Evolutionary conservation across 2,888 invertebrate species (phyloP), one percentile per base, ranked within the genome.

Genomic region (Pachliopta kotzebuea): DNA sequence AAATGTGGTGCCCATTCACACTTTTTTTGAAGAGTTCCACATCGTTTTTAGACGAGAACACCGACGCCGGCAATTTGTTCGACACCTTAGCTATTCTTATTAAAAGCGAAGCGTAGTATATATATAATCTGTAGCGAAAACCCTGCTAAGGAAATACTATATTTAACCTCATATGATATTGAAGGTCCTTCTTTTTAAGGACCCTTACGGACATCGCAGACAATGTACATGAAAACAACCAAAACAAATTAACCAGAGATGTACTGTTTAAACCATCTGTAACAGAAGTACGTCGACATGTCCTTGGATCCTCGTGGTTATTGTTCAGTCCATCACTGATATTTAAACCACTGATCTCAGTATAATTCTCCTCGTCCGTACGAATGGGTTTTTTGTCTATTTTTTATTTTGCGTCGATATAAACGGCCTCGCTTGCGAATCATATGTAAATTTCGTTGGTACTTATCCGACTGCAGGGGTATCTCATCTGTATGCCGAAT

Each of bases 291-390:
- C 26, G 18, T 52, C 20, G 21, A 60, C 60, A 29, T 52, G 56
- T 56, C 57, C 57, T 49, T 65, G 53, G 21, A 29, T 24, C 57
- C 50, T 17, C 29, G 37, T n/a, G 8, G 2, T 61, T 49, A 65
- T 65, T 65, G 65, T 65, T 21, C 65, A 65, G 65, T 65, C 65
- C 57, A 65, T 65, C 65, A 65, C 52, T 4, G 53, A 61, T 57
- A 61, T 57, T 65, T 57, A 61, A 65, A 54, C 60, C 60, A 53
- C 56, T 61, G 57, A 57, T 65, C 60, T 56, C 60, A 53, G 56
- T 45, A 29, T 57, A 65, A 65, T 60, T 59, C 63, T 49, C 57
- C 54, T 29, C 24, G 45, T 56, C 52, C 57, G 57, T 65, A 61
- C 61, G 57, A 65, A 60, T 61, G 18, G n/a, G 26, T 58, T 65